Conservation (phyloP, 92 coral and sea anemone species). For the Parazoanthus darwini region DNA sequence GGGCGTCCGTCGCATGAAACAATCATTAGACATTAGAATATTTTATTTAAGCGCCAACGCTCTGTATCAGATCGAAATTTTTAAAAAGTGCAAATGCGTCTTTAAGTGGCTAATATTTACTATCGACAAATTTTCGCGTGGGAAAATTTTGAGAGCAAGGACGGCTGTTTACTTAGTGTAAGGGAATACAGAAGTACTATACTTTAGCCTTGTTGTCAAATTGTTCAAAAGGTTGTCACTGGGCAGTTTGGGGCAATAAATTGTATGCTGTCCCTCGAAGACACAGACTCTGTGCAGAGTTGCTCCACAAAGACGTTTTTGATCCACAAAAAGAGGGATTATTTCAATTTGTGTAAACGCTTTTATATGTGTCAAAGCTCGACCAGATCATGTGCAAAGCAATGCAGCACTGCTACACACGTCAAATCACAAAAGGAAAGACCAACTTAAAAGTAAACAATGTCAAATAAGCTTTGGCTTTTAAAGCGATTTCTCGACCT, state of each 20-base stretch:
- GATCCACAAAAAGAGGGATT: neutral
- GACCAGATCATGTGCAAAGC: neutral
- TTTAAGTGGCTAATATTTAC: conserved; percentile 37
- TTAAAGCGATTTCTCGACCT: conserved; percentile 23
- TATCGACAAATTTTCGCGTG: conserved; percentile 45
- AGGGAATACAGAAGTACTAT: conserved; percentile 23
- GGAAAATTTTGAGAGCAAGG: conserved; percentile 27
- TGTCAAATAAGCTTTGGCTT: conserved; percentile 31
- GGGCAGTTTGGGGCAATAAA: neutral
- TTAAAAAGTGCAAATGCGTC: conserved; percentile 15
- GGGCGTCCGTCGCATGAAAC: neutral
- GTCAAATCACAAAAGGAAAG: neutral
- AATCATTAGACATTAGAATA: neutral
- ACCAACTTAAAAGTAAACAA: conserved; percentile 29
- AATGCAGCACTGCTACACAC: neutral
- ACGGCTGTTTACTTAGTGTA: conserved; percentile 38
- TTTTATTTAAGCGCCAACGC: neutral
- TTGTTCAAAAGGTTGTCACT: conserved; percentile 26
- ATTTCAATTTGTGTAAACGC: neutral
- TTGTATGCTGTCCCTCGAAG: neutral
- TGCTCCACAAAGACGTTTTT: no score
- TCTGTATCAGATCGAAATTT: neutral
- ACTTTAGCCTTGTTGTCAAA: conserved; percentile 22
- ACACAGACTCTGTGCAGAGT: neutral
- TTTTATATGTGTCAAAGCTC: neutral